Base-by-base conservation (phyloP, 2,888 invertebrate species). In the Rutpela maculata region DNA sequence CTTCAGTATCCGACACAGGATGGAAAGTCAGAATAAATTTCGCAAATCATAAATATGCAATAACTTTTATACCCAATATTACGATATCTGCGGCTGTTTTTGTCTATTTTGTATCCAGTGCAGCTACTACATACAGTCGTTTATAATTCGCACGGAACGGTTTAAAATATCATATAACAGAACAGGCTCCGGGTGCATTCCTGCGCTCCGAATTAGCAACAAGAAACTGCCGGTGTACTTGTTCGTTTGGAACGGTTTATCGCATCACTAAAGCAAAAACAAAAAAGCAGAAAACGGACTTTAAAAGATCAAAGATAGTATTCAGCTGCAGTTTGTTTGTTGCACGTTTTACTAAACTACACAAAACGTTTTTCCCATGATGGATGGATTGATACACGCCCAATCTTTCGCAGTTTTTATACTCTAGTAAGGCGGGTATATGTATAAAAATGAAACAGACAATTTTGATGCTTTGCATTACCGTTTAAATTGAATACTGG, bases 231-330 rank as follows among this genome's bases (percentile, higher is more conserved):
- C 15, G 50, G 15, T 50, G 50, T 50, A 50, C 50, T 50, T 50
- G 50, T 50, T 50, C 50, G 50, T 50, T 50, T 2, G 6, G 59
- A 22, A 59, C 59, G 59, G 19, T 59, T 59, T 59, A 59, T 22
- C 59, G 59, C 19, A 59, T 22, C 50, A n/a, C 50, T n/a, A 50
- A 50, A 59, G 19, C 18, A 59, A 59, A 26, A 75, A 76, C 65
- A 31, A 63, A 62, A 70, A 43, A 70, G 70, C 70, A 50, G 43
- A 75, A 75, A 70, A 59, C 56, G 43, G 59, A 70, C 75, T 43
- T 76, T 76, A 35, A 72, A 76, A 67, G 72, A 72, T 76, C 72
- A 50, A 35, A 72, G 43, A 66, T 31, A 72, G 71, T 22, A 50
- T 43, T 60, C 65, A 31, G 38, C 55, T 26, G 26, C 62, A 76